Base-by-base conservation (phyloP, 2,797 vertebrate species). In the Coregonus suidteri region DNA sequence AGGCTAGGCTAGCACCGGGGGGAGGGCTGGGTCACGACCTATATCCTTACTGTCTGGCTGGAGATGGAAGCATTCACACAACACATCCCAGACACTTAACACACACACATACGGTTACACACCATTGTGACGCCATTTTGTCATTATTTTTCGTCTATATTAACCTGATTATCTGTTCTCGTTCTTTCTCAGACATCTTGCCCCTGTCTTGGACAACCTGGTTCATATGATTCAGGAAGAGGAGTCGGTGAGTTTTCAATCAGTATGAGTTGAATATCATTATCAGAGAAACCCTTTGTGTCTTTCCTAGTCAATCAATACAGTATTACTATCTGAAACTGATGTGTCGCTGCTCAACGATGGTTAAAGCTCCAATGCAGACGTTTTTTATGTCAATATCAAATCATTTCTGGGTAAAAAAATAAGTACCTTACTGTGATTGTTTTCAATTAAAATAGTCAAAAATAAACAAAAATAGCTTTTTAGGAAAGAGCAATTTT, bases 141-240 rank as follows among this genome's bases (percentile, higher is more conserved):
- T 65, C 9, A 20, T 20, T 66, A 4, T 66, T 3, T 34, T 5
- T 14, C 25, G 13, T 16, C 54, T 66, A 14, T 3, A 31, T 34
- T 3, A 14, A 66, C 25, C 14, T 31, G 3, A 34, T 30, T 3
- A 1, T 31, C 20, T 31, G 14, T 31, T 31, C 1, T 66, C 64
- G 4, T n/a, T 51, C 20, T 47, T 41, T 4, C 51, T 77, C 82
- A 99, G 98, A 94, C 98, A 99, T 92, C 95, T 99, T 73, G 95
- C 94, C 65, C 97, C 96, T 9, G 96, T 99, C 74, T 91, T 99
- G 94, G 97, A 99, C 93, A 96, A 95, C 93, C 94, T 99, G 87
- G 97, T 99, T 77, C 97, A 99, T 86, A 96, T 99, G 96, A 97
- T 99, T 90, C 98, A 99, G 88, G 98, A 99, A 73, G 98, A 99